A percentile compares a stretch with the other conserved stretches of the same genome.
Conservation (phyloP, 2,113 vertebrate genomes). For the Atrichornis clamosus region DNA sequence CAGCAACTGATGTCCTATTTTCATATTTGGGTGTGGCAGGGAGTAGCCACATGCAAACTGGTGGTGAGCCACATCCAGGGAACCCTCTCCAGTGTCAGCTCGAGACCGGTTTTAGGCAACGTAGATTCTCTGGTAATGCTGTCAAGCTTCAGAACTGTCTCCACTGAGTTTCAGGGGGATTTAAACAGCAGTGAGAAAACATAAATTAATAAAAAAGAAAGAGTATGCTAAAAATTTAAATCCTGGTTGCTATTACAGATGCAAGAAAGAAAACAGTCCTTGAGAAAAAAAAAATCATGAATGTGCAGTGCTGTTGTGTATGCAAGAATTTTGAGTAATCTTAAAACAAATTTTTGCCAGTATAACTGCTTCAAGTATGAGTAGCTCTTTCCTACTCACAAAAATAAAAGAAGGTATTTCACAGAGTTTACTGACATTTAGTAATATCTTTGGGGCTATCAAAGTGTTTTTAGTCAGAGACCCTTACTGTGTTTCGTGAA, state of each 20-base stretch:
- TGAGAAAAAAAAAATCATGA: background rate
- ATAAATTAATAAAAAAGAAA: background rate
- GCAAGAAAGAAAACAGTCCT: background rate
- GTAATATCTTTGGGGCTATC: background rate
- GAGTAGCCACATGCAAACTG: background rate
- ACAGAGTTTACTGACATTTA: background rate
- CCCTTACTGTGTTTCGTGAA: background rate
- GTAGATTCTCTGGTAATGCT: background rate
- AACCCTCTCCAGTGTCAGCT: background rate
- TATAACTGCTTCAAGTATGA: background rate
- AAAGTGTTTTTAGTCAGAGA: background rate
- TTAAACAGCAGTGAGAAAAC: background rate
- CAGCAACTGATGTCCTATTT: background rate
- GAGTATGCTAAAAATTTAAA: background rate
- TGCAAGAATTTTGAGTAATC: background rate
- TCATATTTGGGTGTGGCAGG: constrained; percentile 1
- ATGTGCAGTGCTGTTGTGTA: background rate
- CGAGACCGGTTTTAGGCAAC: background rate
- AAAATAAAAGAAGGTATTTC: background rate
- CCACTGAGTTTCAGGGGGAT: background rate
- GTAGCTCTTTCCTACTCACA: background rate
- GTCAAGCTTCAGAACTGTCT: background rate
- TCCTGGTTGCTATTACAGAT: background rate
- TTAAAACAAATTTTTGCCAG: background rate
- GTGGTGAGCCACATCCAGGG: background rate